Evolutionary conservation across 2,797 vertebrate species (phyloP).

Genomic region (Garrulus glandarius): DNA sequence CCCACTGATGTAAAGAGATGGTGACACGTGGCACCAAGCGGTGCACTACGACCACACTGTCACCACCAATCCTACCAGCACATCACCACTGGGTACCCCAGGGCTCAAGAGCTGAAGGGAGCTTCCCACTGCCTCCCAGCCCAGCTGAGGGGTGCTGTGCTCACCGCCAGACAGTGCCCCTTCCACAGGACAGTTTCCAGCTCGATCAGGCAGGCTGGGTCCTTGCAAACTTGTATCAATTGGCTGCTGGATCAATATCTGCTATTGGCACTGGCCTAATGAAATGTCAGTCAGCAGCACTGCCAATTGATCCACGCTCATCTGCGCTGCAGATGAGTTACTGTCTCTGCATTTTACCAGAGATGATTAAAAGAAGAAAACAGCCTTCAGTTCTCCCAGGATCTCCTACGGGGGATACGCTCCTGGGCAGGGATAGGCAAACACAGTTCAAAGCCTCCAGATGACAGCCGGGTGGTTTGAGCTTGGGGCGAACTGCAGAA

Average conservation of each 20-base stretch:
- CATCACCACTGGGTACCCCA: background rate
- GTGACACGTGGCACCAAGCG: background rate
- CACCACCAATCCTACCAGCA: background rate
- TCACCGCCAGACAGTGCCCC: background rate
- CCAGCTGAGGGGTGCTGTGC: background rate
- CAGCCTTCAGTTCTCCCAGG: background rate
- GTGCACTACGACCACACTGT: rapidly evolving
- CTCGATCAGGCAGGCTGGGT: background rate
- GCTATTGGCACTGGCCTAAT: background rate
- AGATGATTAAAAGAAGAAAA: background rate
- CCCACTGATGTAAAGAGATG: background rate
- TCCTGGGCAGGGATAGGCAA: background rate
- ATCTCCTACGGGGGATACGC: background rate
- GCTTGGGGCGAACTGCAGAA: background rate
- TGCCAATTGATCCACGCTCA: background rate
- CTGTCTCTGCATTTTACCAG: background rate
- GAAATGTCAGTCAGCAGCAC: background rate
- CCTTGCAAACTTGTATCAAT: background rate
- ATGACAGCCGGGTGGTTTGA: background rate
- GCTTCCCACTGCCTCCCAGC: background rate
- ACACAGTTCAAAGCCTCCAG: background rate
- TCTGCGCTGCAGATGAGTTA: background rate
- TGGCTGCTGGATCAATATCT: background rate
- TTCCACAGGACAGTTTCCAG: background rate
- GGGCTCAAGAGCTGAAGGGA: background rate